A percentile compares a stretch with the other conserved stretches of the same genome.
phyloP scores from a whole-genome alignment of 2,113 vertebrate genomes.

The Brienomyrus longianalis region DNA sequence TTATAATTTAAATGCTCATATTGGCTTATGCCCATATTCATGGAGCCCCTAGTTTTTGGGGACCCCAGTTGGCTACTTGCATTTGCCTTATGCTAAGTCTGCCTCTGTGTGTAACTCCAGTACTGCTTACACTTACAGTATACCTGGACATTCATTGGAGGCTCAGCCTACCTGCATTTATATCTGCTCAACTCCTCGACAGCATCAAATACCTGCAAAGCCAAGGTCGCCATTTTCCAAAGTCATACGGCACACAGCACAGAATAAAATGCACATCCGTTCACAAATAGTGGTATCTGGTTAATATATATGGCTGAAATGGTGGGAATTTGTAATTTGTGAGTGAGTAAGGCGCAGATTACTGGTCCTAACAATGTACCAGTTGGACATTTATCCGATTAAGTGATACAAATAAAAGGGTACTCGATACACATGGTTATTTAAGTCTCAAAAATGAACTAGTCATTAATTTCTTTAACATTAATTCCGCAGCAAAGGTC shows the following conservation, averaged over 20 bases:
- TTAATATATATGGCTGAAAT: not conserved
- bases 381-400: slow-evolving; percentile 19
- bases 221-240: not conserved
- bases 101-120: too few species aligned
- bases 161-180: too few species aligned
- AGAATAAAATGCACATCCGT: slow-evolving; percentile 17
- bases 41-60: not conserved
- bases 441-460: slow-evolving; percentile 5
- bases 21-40: not conserved
- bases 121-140: too few species aligned
- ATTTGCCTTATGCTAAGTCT: not conserved
- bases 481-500: too few species aligned
- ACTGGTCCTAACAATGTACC: not conserved
- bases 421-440: not conserved
- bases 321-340: slow-evolving; percentile 4
- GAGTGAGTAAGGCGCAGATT: slow-evolving; percentile 23
- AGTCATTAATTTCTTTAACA: too few species aligned
- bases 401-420: slow-evolving; percentile 9
- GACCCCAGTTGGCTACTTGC: not conserved
- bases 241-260: not conserved
- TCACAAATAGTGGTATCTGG: slow-evolving; percentile 20
- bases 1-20: not conserved
- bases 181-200: too few species aligned
- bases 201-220: not conserved
- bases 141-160: too few species aligned